Conservation (phyloP, 2,113 vertebrate genomes). For the Archocentrus centrarchus region DNA sequence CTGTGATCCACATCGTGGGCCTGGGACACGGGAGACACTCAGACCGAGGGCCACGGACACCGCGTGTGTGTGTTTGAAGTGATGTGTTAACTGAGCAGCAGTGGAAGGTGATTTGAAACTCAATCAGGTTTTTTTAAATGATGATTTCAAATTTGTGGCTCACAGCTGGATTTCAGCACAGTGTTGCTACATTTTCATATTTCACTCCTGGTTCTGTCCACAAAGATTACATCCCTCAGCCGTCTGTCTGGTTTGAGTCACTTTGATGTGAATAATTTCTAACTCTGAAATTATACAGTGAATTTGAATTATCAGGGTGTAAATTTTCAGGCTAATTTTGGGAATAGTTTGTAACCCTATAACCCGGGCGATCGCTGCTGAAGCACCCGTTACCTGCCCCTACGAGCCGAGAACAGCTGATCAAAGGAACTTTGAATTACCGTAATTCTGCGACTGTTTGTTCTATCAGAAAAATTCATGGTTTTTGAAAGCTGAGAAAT, state of each 20-base stretch:
- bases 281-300: background rate
- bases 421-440: too few relatives aligned
- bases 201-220: background rate
- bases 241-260: background rate
- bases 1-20: constrained; percentile 21
- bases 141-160: background rate
- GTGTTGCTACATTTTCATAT: background rate
- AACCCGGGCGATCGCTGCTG: too few relatives aligned
- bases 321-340: too few relatives aligned
- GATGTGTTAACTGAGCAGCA: background rate
- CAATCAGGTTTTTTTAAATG: background rate
- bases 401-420: too few relatives aligned
- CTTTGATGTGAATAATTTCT: background rate
- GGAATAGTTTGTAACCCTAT: too few relatives aligned
- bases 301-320: background rate
- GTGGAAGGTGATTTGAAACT: background rate
- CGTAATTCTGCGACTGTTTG: too few relatives aligned
- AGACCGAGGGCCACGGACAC: background rate
- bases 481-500: too few relatives aligned
- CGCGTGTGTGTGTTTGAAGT: background rate
- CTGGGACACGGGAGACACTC: constrained; percentile 21
- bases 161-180: background rate
- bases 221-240: background rate
- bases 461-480: too few relatives aligned
- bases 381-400: too few relatives aligned